phyloP scores from a whole-genome alignment of 2,113 vertebrate species.

The Butorides virescens region DNA sequence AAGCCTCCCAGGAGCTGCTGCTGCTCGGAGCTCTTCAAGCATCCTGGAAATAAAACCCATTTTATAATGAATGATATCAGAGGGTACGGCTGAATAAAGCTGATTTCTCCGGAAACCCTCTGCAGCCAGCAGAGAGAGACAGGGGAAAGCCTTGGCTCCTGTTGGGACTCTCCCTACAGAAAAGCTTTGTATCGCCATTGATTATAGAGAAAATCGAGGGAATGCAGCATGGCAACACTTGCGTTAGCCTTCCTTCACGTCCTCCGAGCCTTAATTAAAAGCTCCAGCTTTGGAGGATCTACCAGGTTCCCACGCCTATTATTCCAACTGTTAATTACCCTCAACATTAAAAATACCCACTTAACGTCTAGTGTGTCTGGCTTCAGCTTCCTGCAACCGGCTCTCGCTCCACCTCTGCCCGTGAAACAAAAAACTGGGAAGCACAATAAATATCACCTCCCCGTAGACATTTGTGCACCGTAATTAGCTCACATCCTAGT shows the following conservation, averaged over 20 bases:
- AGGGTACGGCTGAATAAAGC: neutral
- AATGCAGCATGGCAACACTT: neutral
- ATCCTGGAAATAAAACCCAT: neutral
- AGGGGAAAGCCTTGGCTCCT: neutral
- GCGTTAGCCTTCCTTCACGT: accelerated
- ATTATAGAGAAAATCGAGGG: neutral
- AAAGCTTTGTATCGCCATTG: neutral
- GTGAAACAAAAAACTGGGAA: neutral
- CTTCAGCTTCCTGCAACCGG: neutral
- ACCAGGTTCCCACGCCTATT: neutral
- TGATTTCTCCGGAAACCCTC: neutral
- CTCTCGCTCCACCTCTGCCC: neutral
- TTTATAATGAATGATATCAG: neutral
- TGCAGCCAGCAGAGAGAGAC: neutral
- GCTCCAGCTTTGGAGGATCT: neutral
- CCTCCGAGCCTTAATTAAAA: slow-evolving; percentile 28
- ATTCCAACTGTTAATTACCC: slow-evolving; percentile 30
- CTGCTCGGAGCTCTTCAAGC: neutral
- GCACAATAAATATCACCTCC: neutral
- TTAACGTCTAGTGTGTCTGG: neutral
- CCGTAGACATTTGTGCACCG: neutral
- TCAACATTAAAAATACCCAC: neutral
- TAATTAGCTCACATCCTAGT: neutral
- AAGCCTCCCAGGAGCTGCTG: neutral
- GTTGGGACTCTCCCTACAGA: neutral